These are phyloP conservation scores for Zaprionus lineosus DNA, from an alignment of 2,888 invertebrate genomes.

Conservation along the genomic window DNA sequence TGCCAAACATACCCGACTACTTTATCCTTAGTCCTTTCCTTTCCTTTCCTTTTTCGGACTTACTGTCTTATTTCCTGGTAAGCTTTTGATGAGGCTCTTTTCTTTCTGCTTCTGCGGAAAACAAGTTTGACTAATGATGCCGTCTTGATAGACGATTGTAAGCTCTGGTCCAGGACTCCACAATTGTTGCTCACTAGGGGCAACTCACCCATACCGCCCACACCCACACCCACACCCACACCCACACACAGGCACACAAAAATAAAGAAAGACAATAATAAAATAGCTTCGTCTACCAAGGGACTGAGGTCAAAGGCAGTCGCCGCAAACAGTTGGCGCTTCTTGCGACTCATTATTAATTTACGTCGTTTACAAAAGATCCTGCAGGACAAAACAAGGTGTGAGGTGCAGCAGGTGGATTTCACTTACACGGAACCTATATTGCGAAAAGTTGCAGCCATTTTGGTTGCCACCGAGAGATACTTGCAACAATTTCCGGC, in stretches of 20 bases:
- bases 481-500: constrained; percentile 59
- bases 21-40: neutral
- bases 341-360: constrained; percentile 58
- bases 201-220: neutral
- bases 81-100: constrained; percentile 39
- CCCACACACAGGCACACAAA: neutral
- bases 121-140: constrained; percentile 64
- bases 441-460: constrained; percentile 33
- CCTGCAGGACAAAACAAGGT: constrained; percentile 18
- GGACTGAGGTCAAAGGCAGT: constrained; percentile 36
- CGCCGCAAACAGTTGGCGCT: constrained; percentile 46
- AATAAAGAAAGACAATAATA: constrained; percentile 29
- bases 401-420: constrained; percentile 6
- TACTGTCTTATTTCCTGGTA: constrained; percentile 26
- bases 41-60: constrained; percentile 3
- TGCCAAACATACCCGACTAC: too few relatives aligned
- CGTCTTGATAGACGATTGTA: constrained; percentile 28
- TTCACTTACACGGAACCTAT: constrained; percentile 15
- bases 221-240: neutral
- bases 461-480: constrained; percentile 17
- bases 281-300: constrained; percentile 9
- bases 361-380: constrained; percentile 47
- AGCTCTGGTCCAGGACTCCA: constrained; percentile 1
- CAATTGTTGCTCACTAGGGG: constrained; percentile 34
- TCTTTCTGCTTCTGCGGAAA: constrained; percentile 26